Base-by-base conservation (phyloP, 2,797 vertebrate species). In the Pipistrellus pipistrellus region DNA sequence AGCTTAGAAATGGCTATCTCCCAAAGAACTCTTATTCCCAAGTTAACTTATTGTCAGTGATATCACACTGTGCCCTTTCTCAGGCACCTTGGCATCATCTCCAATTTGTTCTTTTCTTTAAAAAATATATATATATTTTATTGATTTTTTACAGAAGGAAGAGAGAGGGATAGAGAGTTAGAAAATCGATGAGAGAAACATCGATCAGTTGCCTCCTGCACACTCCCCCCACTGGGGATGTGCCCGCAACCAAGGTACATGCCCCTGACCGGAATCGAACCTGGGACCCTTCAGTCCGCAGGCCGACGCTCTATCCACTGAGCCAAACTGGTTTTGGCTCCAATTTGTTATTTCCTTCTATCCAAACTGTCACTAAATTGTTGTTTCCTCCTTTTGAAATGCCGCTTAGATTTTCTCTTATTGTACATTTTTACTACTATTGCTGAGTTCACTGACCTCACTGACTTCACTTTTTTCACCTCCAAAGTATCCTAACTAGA, bases 1-100 rank as follows among this genome's bases (percentile, higher is more conserved):
- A 69, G 62, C 32, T 95, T 89, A 85, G 81, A 91, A 92, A 90
- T 78, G 15, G 69, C 41, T 53, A 27, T 32, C 66, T 90, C 77
- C 62, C 62, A 48, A 69, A 87, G 44, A 85, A 76, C 4, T n/a
- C 15, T 51, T 62, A 66, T 53, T 91, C n/a, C 76, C 53, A 88
- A 80, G 41, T 85, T 91, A 66, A 59, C 18, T 85, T n/a, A 38
- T 18, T 66, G 30, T 83, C 7, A 41, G 14, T 62, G 69, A 73
- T 3, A 46, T 11, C 27, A 48, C 2, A 69, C 44, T 57, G 48
- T 81, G 38, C 83, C 30, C 88, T 41, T 57, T 95, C 85, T 88
- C 6, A 64, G 86, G 77, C 93, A 85, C 17, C 48, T 44, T 51
- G 53, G 68, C 53, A 93, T 94, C 23, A 41, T 41, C 38, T 41